These are phyloP conservation scores for Oreochromis niloticus DNA, from an alignment of 2,113 vertebrate genomes.

Conservation along the genomic window DNA sequence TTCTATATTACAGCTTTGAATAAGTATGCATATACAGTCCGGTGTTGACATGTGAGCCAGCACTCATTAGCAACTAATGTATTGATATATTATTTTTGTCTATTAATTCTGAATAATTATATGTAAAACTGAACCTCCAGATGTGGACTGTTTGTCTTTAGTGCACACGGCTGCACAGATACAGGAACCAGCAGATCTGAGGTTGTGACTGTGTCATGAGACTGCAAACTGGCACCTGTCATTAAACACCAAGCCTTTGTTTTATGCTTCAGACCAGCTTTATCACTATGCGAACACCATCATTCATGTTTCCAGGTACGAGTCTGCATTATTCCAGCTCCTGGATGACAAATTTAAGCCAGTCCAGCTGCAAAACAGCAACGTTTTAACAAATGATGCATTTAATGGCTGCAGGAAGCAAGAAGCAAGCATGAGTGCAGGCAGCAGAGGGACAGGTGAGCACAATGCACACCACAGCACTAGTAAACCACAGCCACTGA, in stretches of 20 bases:
- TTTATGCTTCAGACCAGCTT: neutral
- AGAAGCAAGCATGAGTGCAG: neutral
- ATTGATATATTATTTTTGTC: neutral
- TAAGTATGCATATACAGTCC: rapidly evolving
- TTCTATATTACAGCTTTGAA: neutral
- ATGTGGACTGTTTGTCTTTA: neutral
- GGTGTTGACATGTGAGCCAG: neutral
- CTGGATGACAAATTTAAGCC: neutral
- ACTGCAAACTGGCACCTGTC: neutral
- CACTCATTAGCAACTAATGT: neutral
- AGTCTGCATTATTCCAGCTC: neutral
- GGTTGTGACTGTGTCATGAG: neutral
- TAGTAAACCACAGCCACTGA: constrained; percentile 58
- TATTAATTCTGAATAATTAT: neutral
- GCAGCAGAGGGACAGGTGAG: constrained; percentile 15
- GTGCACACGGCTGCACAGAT: neutral
- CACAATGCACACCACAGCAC: constrained; percentile 56
- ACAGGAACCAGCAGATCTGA: neutral
- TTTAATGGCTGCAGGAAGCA: constrained; percentile 23
- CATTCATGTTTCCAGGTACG: neutral
- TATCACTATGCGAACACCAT: neutral
- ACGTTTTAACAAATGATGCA: neutral
- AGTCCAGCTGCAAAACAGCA: neutral
- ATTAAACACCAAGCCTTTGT: neutral
- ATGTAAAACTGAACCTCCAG: neutral